Percentiles rank a stretch among this genome's conserved stretches.
These are phyloP conservation scores for Leptatherina wallacei DNA, from an alignment of 2,797 vertebrate genomes.

Conservation along the genomic window DNA sequence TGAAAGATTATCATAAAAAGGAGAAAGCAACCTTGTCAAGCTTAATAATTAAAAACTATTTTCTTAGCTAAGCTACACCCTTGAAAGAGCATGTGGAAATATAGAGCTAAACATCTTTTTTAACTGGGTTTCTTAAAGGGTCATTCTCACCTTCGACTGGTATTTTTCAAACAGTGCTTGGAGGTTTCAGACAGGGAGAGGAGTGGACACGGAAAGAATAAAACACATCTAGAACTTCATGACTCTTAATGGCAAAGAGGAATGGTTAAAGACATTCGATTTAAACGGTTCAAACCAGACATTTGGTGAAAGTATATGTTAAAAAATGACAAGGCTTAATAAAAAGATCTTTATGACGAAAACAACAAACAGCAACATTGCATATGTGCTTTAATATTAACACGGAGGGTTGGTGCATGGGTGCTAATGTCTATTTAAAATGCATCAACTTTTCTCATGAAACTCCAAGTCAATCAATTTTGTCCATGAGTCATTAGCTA, in stretches of 20 bases:
- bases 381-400: neutral
- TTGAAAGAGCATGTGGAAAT: neutral
- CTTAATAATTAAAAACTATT: neutral
- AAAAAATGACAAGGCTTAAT: neutral
- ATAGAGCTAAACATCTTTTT: neutral
- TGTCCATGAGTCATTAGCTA: neutral
- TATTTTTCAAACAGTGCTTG: neutral
- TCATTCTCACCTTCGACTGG: neutral
- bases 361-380: neutral
- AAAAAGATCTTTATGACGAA: neutral
- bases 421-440: neutral
- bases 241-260: neutral
- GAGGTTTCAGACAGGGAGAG: neutral
- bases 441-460: neutral
- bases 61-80: neutral
- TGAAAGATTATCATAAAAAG: slow-evolving; percentile 25
- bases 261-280: too few species aligned
- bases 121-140: neutral
- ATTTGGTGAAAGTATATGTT: too few species aligned
- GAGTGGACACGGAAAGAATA: neutral
- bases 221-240: neutral
- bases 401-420: neutral
- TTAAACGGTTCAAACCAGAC: too few species aligned
- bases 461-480: neutral
- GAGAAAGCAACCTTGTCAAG: neutral